Evolutionary conservation across 2,797 vertebrate genomes (phyloP).

Genomic region (Acipenser oxyrinchus): DNA sequence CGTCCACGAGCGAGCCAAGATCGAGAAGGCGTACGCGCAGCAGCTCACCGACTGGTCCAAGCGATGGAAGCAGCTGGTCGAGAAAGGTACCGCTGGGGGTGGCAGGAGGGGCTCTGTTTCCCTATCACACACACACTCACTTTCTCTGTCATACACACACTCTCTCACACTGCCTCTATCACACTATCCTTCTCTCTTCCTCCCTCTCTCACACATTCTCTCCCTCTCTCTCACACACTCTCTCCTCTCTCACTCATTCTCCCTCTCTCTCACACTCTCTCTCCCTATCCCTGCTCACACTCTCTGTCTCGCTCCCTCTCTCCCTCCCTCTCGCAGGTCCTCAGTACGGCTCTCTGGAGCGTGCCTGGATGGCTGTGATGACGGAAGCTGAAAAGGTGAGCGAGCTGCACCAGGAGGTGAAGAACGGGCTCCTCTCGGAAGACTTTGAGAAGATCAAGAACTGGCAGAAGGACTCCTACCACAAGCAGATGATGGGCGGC

Average conservation of each 20-base stretch:
- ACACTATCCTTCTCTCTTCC: too few species aligned
- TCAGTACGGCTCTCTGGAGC: constrained; percentile 91
- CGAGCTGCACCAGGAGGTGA: constrained; percentile 88
- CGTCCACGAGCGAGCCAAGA: constrained; percentile 91
- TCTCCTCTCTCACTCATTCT: not conserved
- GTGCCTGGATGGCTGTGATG: constrained; percentile 83
- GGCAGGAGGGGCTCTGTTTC: not conserved
- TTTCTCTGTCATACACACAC: not conserved
- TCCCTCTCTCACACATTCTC: too few species aligned
- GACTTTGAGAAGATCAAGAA: constrained; percentile 97
- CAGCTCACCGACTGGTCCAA: constrained; percentile 96
- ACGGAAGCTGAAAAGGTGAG: constrained; percentile 89
- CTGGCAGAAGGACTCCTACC: constrained; percentile 96
- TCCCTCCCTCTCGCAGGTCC: constrained; percentile 62
- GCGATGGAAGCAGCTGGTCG: constrained; percentile 89
- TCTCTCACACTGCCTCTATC: not conserved
- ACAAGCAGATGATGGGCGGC: constrained; percentile 98
- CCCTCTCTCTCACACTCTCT: not conserved
- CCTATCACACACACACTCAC: not conserved
- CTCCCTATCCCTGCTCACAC: constrained; percentile 8
- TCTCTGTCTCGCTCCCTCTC: not conserved
- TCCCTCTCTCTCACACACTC: not conserved
- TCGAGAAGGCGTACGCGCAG: constrained; percentile 88
- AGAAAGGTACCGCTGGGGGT: constrained; percentile 67
- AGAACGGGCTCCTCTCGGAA: constrained; percentile 74